Evolutionary conservation across 1,140 invertebrate species (phyloP).

Genomic region (Zaprionus kolodkinae): DNA sequence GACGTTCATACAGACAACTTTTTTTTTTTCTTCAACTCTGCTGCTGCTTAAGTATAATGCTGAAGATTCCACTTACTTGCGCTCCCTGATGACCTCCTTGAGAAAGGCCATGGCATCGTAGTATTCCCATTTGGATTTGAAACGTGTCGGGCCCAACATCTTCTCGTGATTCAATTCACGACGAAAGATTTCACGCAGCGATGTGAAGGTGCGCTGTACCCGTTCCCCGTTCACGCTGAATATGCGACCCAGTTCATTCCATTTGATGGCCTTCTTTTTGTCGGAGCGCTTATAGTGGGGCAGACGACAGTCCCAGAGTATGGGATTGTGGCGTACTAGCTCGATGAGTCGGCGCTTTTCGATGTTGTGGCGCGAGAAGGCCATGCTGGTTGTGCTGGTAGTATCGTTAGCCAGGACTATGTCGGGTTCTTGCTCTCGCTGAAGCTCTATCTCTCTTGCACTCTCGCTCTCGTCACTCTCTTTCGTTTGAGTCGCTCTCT

Average conservation of each 20-base stretch:
- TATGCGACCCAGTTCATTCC: slow-evolving; percentile 78
- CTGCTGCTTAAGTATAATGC: too few species aligned
- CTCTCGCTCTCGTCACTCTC: slow-evolving; percentile 13
- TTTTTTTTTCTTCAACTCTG: too few species aligned
- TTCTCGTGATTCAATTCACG: slow-evolving; percentile 82
- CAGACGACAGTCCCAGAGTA: slow-evolving; percentile 80
- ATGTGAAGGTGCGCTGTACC: slow-evolving; percentile 81
- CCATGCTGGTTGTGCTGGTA: slow-evolving; percentile 50
- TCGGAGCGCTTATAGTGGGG: slow-evolving; percentile 81
- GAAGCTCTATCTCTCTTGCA: not conserved
- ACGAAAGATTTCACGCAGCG: slow-evolving; percentile 76
- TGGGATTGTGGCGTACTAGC: slow-evolving; percentile 76
- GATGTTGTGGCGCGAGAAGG: slow-evolving; percentile 80
- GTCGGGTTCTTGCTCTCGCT: too few species aligned
- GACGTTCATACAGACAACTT: too few species aligned
- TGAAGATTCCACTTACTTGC: slow-evolving; percentile 61
- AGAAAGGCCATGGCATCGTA: slow-evolving; percentile 80
- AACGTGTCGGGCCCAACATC: slow-evolving; percentile 68
- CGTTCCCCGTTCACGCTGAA: slow-evolving; percentile 79
- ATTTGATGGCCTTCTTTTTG: slow-evolving; percentile 80
- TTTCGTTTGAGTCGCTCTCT: slow-evolving; percentile 13
- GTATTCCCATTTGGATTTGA: slow-evolving; percentile 83
- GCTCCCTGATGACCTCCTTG: slow-evolving; percentile 78
- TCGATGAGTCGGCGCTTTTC: slow-evolving; percentile 83
- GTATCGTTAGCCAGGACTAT: not conserved